Conservation (phyloP, 2,113 vertebrate species). For the Sardina pilchardus region DNA sequence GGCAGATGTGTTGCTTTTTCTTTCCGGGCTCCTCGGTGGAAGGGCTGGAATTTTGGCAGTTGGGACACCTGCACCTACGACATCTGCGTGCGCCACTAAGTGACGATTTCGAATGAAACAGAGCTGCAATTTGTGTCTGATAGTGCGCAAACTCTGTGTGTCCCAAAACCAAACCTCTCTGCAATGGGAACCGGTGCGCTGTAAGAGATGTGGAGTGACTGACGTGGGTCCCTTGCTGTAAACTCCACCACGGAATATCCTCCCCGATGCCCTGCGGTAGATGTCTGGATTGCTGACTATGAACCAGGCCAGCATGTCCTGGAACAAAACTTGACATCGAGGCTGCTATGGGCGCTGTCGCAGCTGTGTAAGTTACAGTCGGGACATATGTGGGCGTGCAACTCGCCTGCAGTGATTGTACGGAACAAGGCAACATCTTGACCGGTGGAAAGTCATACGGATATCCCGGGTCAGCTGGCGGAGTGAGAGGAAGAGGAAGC, state of each 20-base stretch:
- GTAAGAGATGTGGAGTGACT: constrained; percentile 61
- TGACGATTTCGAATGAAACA: constrained; percentile 80
- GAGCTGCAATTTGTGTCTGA: constrained; percentile 80
- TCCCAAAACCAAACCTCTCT: constrained; percentile 76
- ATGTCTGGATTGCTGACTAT: constrained; percentile 73
- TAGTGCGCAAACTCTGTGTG: constrained; percentile 82
- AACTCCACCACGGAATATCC: constrained; percentile 78
- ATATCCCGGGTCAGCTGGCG: constrained; percentile 78
- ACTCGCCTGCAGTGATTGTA: constrained; percentile 73
- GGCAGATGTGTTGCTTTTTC: constrained; percentile 86
- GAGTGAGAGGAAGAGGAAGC: constrained; percentile 79
- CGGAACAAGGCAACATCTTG: constrained; percentile 80
- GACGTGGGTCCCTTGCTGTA: constrained; percentile 66
- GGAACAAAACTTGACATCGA: constrained; percentile 68
- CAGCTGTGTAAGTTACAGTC: constrained; percentile 65
- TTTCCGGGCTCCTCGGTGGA: constrained; percentile 77
- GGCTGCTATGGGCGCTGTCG: constrained; percentile 62
- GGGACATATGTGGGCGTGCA: constrained; percentile 77
- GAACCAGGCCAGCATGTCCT: constrained; percentile 76
- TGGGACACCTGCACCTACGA: constrained; percentile 80
- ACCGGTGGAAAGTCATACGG: constrained; percentile 82
- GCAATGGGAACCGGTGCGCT: constrained; percentile 64
- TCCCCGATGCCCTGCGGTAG: constrained; percentile 78
- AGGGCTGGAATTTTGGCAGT: constrained; percentile 37
- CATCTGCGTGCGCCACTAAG: constrained; percentile 81